These are phyloP conservation scores for Elgaria multicarinata DNA, from an alignment of 2,113 vertebrate genomes.

Conservation along the genomic window DNA sequence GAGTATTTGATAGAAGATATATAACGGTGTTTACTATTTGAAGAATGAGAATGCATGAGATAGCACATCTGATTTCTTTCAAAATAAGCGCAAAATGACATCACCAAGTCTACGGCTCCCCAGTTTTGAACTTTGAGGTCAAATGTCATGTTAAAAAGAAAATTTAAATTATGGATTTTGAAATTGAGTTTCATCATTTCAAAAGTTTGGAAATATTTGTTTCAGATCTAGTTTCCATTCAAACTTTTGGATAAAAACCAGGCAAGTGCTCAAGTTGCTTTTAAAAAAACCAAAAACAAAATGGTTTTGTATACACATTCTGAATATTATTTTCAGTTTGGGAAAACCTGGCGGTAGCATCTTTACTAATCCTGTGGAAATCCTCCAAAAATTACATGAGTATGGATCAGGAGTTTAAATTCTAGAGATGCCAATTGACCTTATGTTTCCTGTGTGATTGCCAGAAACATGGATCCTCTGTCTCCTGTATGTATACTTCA, in stretches of 20 bases:
- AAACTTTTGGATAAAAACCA: neutral
- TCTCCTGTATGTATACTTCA: constrained; percentile 32
- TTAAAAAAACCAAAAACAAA: too few relatives aligned
- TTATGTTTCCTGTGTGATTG: neutral
- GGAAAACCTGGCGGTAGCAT: neutral
- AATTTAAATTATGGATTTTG: neutral
- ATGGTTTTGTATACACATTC: neutral
- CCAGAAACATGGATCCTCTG: constrained; percentile 6
- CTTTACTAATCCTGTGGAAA: constrained; percentile 7
- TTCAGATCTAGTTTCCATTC: neutral
- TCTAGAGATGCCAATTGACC: neutral
- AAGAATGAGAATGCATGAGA: neutral
- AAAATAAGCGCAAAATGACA: neutral
- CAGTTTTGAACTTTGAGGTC: neutral
- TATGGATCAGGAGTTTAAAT: neutral
- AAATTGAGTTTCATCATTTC: neutral
- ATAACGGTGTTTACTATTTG: neutral
- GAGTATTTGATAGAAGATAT: neutral
- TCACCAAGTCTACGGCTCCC: neutral
- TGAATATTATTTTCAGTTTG: neutral
- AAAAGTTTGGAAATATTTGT: neutral
- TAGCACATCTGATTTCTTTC: neutral
- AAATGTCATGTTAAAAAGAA: neutral
- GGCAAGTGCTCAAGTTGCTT: neutral
- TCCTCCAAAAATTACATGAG: neutral